phyloP scores from a whole-genome alignment of 2,797 vertebrate genomes.

The Sternarchorhynchus goeldii region DNA sequence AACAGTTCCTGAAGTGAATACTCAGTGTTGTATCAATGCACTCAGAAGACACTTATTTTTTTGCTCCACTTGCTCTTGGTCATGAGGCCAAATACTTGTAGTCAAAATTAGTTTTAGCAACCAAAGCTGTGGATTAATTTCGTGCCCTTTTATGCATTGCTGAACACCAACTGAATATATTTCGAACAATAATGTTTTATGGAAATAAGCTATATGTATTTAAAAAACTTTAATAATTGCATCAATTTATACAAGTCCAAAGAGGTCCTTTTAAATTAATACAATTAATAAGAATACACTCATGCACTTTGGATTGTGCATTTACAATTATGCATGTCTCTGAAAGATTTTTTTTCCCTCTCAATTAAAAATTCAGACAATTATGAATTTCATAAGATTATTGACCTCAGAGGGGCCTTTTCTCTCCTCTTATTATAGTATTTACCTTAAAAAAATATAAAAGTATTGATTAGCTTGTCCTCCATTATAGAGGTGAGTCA shows the following conservation, averaged over 20 bases:
- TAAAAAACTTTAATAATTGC: constrained; percentile 83
- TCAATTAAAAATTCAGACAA: constrained; percentile 88
- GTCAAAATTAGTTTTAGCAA: constrained; percentile 71
- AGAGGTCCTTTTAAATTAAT: constrained; percentile 82
- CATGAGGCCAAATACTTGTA: constrained; percentile 59
- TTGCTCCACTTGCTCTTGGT: constrained; percentile 51
- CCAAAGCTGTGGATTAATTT: constrained; percentile 68
- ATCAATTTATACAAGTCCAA: constrained; percentile 79
- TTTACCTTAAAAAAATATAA: constrained; percentile 88
- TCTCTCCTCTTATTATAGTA: constrained; percentile 80
- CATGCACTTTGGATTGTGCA: constrained; percentile 72
- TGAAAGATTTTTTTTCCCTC: constrained; percentile 73
- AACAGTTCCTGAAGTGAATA: constrained; percentile 35
- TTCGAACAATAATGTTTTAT: constrained; percentile 80
- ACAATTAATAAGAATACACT: constrained; percentile 81
- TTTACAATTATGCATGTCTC: constrained; percentile 76
- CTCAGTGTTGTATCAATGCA: background rate
- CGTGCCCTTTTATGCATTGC: constrained; percentile 71
- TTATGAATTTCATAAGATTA: constrained; percentile 83
- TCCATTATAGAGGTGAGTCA: constrained; percentile 58
- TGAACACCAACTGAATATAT: constrained; percentile 75
- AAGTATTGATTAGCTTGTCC: constrained; percentile 78
- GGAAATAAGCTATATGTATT: constrained; percentile 85
- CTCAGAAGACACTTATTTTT: constrained; percentile 24
- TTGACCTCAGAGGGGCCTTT: constrained; percentile 84